Percentiles rank a stretch among this genome's conserved stretches.
phyloP scores from a whole-genome alignment of 2,113 vertebrate genomes.

The Petroica traversi region DNA sequence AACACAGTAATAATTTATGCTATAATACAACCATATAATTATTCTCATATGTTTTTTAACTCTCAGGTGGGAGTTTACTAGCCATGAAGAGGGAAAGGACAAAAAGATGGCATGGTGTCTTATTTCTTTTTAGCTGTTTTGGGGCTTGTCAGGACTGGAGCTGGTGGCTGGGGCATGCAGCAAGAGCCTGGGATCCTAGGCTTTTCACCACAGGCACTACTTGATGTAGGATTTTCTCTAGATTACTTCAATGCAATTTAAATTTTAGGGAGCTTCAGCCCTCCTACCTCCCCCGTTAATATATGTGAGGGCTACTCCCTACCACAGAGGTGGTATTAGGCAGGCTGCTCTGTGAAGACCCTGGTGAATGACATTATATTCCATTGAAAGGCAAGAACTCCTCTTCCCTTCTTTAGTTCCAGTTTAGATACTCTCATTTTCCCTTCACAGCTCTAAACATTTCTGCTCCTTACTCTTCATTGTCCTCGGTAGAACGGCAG shows the following conservation, averaged over 20 bases:
- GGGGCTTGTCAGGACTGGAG: background rate
- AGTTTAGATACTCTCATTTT: background rate
- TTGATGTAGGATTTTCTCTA: background rate
- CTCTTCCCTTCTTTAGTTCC: background rate
- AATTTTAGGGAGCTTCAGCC: background rate
- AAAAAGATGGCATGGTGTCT: background rate
- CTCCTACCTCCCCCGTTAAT: background rate
- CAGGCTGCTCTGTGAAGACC: background rate
- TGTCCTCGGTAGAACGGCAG: background rate
- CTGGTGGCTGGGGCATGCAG: background rate
- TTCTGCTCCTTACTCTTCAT: background rate
- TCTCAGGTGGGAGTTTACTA: background rate
- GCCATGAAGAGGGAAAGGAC: background rate
- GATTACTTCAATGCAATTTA: background rate
- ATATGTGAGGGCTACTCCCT: rapidly evolving
- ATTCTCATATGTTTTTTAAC: background rate
- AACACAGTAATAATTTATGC: background rate
- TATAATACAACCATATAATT: background rate
- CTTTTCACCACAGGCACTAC: background rate
- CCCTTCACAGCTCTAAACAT: background rate
- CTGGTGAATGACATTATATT: background rate
- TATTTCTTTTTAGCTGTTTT: background rate
- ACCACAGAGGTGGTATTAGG: background rate
- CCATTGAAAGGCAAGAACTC: background rate
- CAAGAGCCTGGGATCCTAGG: background rate